A percentile compares a stretch with the other conserved stretches of the same genome.
Evolutionary conservation across 2,888 invertebrate species (phyloP).

Genomic region (Lasioglossum figueresi): DNA sequence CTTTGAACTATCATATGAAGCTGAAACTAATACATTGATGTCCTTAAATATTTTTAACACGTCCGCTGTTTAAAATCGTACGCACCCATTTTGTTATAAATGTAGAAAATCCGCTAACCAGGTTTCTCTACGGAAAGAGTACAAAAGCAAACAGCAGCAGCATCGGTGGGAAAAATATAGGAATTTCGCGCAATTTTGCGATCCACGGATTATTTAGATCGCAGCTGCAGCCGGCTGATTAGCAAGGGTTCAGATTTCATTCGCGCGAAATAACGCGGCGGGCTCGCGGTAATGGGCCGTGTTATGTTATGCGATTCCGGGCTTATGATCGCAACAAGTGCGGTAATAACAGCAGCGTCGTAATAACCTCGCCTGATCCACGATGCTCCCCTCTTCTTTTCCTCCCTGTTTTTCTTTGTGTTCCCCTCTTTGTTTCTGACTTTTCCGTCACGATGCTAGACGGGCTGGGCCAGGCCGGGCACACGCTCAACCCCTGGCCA

Average conservation of each 20-base stretch:
- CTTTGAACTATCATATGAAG: no score
- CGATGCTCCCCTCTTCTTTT: conserved; percentile 19
- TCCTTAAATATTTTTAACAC: no score
- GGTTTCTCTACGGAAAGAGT: background rate
- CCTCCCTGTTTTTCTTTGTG: background rate
- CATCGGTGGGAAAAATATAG: background rate
- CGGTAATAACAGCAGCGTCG: conserved; percentile 60
- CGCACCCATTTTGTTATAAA: no score
- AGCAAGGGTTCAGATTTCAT: conserved; percentile 45
- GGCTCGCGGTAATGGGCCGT: conserved; percentile 46
- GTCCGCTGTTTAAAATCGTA: no score
- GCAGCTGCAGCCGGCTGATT: conserved; percentile 32
- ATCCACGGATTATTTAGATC: conserved; percentile 12
- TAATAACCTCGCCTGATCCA: conserved; percentile 61
- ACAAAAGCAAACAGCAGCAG: background rate
- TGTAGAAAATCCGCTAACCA: no score
- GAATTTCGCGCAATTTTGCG: background rate
- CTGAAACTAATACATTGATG: no score
- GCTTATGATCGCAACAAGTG: conserved; percentile 64
- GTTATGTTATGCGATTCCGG: conserved; percentile 30
- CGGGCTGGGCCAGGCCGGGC: background rate
- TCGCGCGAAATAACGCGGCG: conserved; percentile 36
- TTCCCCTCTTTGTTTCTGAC: background rate
- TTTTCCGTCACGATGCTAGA: background rate
- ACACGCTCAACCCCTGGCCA: background rate